Base-by-base conservation (phyloP, 2,888 invertebrate species). In the Unio pictorum region DNA sequence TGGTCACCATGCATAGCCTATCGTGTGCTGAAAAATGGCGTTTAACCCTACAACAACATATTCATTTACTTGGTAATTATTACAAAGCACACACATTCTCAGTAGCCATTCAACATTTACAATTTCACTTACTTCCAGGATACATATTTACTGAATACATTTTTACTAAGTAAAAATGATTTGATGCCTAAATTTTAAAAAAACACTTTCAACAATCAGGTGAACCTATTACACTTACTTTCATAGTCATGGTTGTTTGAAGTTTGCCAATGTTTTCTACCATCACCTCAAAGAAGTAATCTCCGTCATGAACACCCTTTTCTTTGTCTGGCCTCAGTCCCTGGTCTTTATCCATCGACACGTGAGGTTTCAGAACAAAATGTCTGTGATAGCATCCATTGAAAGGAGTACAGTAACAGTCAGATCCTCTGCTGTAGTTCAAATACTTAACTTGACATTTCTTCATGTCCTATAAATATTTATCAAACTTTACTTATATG, bases 391-490 rank as follows among this genome's bases (percentile, higher is more conserved):
- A 80, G 60, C 82, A 83, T 7, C 79, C 82, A 56, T 67, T 66
- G 62, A 71, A 73, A 34, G 79, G 78, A 1, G 81, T 79, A 61
- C 82, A 81, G 69, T 84, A 82, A 68, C 84, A 84, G 55, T 76
- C 68, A 4, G 75, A 56, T 54, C 80, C 82, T 18, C 79, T 60
- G 15, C 74, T 61, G 61, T 74, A 71, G n/a, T 59, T 62, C 11
- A 60, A 67, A 45, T 76, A 80, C 11, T 66, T 67, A 2, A 15
- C 20, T 62, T 80, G 54, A 55, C 82, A 82, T 18, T 71, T 62
- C 1, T 69, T 61, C 55, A 75, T 20, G 0, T 59, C 69, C 78
- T 81, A 61, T 4, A 72, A 66, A 45, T 23, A 61, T 8, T n/a
- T 30, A 28, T 28, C 15, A 45, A 2, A 45, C 1, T 45, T 2